Conservation (phyloP, 2,888 invertebrate genomes). For the Hyppa rectilinea region DNA sequence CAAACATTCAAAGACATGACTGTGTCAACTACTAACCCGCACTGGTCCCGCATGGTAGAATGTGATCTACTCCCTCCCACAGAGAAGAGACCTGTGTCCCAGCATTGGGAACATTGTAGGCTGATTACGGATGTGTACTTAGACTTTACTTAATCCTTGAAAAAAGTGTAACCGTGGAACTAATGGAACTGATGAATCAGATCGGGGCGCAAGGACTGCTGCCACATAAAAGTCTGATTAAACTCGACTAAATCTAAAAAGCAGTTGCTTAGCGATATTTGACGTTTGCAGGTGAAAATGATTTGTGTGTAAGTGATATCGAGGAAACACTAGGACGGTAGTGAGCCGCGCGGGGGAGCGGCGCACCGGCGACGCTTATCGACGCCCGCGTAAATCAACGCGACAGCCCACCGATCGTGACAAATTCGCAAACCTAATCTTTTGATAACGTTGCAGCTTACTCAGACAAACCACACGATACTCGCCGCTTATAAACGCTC, state of each 20-base stretch:
- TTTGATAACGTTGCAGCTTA: slow-evolving; percentile 80
- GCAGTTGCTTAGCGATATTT: slow-evolving; percentile 46
- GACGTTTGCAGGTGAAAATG: slow-evolving; percentile 59
- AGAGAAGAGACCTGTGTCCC: too few species aligned
- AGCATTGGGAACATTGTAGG: too few species aligned
- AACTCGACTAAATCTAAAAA: slow-evolving; percentile 27
- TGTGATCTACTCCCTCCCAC: too few species aligned
- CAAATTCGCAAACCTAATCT: slow-evolving; percentile 87
- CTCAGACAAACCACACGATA: slow-evolving; percentile 65
- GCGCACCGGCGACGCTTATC: slow-evolving; percentile 78
- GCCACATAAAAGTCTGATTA: slow-evolving; percentile 38
- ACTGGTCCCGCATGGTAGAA: too few species aligned
- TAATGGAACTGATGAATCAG: slow-evolving; percentile 21
- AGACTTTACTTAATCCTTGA: background rate
- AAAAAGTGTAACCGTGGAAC: slow-evolving; percentile 2
- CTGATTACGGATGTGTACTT: too few species aligned
- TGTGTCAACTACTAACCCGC: too few species aligned
- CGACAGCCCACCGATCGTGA: slow-evolving; percentile 87
- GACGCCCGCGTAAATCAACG: slow-evolving; percentile 82
- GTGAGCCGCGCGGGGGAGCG: slow-evolving; percentile 61
- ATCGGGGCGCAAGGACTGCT: slow-evolving; percentile 22
- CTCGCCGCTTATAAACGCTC: slow-evolving; percentile 52
- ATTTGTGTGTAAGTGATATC: slow-evolving; percentile 67
- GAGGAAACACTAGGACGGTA: slow-evolving; percentile 57
- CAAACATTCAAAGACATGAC: too few species aligned